Conservation (phyloP, 2,113 vertebrate species). For the Herpetotheres cachinnans region DNA sequence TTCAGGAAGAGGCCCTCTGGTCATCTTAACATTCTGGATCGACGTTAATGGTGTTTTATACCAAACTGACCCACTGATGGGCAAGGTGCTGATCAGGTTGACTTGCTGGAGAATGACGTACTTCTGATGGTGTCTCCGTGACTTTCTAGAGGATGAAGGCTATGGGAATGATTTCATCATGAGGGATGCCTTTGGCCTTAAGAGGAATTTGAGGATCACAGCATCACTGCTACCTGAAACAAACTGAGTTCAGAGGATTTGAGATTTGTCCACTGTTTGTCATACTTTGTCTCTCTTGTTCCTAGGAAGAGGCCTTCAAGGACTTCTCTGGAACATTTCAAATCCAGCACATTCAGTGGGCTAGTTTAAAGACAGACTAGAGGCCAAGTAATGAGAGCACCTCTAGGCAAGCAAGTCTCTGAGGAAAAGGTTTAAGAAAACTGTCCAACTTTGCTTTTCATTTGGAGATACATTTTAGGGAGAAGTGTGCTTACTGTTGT, state of each 20-base stretch:
- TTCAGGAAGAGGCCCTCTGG: not conserved
- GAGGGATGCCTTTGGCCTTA: not conserved
- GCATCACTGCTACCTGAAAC: not conserved
- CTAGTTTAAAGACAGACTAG: not conserved
- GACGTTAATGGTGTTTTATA: not conserved
- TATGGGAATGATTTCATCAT: not conserved
- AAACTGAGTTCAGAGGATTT: not conserved
- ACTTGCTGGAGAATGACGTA: not conserved
- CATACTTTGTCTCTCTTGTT: not conserved
- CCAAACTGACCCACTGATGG: not conserved
- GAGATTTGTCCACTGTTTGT: not conserved
- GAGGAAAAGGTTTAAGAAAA: not conserved
- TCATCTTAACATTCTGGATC: not conserved
- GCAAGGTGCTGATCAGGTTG: not conserved
- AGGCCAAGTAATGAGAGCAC: not conserved
- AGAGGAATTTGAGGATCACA: not conserved
- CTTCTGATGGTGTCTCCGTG: not conserved
- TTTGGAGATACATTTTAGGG: not conserved
- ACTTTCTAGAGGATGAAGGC: not conserved
- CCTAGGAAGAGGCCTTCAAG: not conserved
- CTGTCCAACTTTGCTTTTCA: not conserved
- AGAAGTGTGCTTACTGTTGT: not conserved
- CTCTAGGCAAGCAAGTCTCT: not conserved
- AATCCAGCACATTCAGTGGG: not conserved
- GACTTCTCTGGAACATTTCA: not conserved